Evolutionary conservation across 2,888 invertebrate genomes (phyloP), one percentile per base, ranked within the genome.

Genomic region (Oegoconia quadripuncta): DNA sequence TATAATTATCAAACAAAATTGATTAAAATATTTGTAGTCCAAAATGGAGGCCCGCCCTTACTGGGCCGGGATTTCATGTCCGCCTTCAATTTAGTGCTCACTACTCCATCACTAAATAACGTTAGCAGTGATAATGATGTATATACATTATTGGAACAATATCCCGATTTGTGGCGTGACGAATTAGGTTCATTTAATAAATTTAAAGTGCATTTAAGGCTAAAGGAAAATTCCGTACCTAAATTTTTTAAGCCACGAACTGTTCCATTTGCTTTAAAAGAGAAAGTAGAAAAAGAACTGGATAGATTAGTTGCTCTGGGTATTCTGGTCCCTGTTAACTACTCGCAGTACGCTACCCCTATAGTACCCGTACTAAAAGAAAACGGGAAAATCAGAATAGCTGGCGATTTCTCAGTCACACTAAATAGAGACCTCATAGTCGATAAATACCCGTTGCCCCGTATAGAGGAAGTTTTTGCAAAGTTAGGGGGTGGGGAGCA

Each of bases 191-290:
- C 17, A 2, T 49, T 49, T 29, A 54, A 46, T 42, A 41, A 46
- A 36, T 46, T 42, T 28, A 35, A 44, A 22, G 41, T 54, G 1
- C 13, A 25, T 0, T 33, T 50, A 25, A 9, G 37, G 13, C 28
- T 51, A 14, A 48, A 48, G 28, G 41, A 48, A 28, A 35, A 40
- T 29, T n/a, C 37, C 5, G 15, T 6, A 3, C 48, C 52, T 1
- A 44, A 44, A 18, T 48, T 51, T 48, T 53, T 47, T 33, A 56
- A 55, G 42, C 46, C 50, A 8, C 45, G 59, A 8, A 29, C 50
- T n/a, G 44, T 59, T 14, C 56, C 59, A 7, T 61, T 59, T 26
- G 57, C 59, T 8, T 39, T 56, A 14, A 47, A 42, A 37, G 40
- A 44, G 5, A 53, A 48, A 33, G 52, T 62, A n/a, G 55, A 58